Percentiles rank a stretch among this genome's conserved stretches.
phyloP scores from a whole-genome alignment of 2,888 invertebrate species.

The Sminthurinus aureus region DNA sequence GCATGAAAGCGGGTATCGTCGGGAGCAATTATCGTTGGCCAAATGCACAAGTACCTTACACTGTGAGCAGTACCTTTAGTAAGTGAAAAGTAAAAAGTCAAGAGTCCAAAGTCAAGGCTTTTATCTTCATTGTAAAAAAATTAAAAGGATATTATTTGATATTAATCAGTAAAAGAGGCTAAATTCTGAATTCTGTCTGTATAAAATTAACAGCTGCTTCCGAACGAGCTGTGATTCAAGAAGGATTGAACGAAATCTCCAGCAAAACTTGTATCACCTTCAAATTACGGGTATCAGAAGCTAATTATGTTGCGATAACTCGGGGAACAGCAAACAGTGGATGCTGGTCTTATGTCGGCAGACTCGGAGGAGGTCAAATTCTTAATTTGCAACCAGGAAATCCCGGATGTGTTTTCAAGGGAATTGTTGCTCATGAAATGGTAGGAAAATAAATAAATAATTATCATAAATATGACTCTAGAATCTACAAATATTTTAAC shows the following conservation, averaged over 20 bases:
- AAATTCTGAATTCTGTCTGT: no score
- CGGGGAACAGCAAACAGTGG: slow-evolving; percentile 43
- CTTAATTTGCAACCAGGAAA: slow-evolving; percentile 37
- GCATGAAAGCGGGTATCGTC: background rate
- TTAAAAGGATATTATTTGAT: no score
- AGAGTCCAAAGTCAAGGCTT: no score
- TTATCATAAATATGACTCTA: background rate
- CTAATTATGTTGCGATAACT: slow-evolving; percentile 44
- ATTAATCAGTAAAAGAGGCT: no score
- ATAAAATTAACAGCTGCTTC: background rate
- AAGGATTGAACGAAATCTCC: slow-evolving; percentile 38
- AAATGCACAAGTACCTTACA: background rate
- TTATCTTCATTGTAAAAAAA: no score
- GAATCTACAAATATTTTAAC: background rate
- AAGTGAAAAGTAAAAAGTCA: background rate
- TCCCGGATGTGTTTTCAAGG: slow-evolving; percentile 28
- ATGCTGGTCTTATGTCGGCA: slow-evolving; percentile 50
- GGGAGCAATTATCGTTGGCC: background rate
- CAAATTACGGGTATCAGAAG: slow-evolving; percentile 30
- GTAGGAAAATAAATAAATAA: background rate
- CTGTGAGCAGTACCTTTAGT: background rate
- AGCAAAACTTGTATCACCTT: slow-evolving; percentile 43
- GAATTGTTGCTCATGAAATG: slow-evolving; percentile 40
- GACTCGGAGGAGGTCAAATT: slow-evolving; percentile 40
- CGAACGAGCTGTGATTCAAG: background rate